Conservation (phyloP, 2,113 vertebrate species). For the Gymnogyps californianus region DNA sequence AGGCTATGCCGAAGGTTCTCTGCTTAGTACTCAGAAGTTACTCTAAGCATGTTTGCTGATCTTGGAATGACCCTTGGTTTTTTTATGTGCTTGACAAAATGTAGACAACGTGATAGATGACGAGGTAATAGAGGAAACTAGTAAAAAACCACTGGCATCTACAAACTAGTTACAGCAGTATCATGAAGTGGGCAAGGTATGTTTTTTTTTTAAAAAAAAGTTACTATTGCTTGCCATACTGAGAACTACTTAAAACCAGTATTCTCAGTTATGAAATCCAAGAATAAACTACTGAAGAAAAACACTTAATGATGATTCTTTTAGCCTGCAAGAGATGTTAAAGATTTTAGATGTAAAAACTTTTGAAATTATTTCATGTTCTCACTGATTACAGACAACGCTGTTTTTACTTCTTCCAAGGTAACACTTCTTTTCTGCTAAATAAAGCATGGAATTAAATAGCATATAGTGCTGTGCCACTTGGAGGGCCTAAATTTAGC, state of each 20-base stretch:
- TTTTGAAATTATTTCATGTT: background rate
- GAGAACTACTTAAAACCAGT: background rate
- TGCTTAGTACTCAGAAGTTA: background rate
- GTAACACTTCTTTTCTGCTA: background rate
- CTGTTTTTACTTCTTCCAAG: background rate
- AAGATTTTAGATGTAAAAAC: background rate
- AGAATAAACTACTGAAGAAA: background rate
- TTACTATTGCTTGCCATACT: background rate
- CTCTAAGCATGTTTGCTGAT: background rate
- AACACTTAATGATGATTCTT: background rate
- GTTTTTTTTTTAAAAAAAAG: background rate
- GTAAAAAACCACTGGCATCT: rapidly evolving
- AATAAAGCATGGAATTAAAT: background rate
- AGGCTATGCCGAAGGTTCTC: background rate
- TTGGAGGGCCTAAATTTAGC: background rate
- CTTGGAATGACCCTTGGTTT: background rate
- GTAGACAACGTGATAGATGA: rapidly evolving
- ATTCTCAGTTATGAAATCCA: background rate
- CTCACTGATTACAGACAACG: background rate
- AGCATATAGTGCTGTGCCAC: background rate
- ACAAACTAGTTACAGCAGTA: background rate
- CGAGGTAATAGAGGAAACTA: background rate
- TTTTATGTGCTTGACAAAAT: background rate
- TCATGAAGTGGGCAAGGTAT: background rate
- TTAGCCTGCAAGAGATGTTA: background rate